Base-by-base conservation (phyloP, 2,113 vertebrate genomes). In the Sminthopsis crassicaudata region DNA sequence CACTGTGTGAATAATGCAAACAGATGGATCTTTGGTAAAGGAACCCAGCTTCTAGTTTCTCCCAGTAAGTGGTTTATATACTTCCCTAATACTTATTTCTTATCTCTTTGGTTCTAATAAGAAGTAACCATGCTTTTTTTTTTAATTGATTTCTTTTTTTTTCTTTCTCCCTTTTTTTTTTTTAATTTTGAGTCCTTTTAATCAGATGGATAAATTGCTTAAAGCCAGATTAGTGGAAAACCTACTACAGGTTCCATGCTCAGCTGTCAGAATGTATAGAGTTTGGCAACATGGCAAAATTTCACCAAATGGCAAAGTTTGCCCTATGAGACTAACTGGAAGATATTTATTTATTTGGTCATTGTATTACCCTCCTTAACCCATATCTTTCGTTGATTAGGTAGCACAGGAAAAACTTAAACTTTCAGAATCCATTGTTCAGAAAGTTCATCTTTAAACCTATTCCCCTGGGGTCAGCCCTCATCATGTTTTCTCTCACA, bases 1-100 rank as follows among this genome's bases (percentile, higher is more conserved):
- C 96, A 97, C 94, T 91, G 98, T 97, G 97, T 52, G 46, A 90
- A 94, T 94, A 91, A 0, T 19, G 0, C 23, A 26, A 9, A 91
- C 92, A 96, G 60, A 50, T 1, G 51, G 48, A 23, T n/a, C 96
- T 97, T 98, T 95, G 98, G 97, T 93, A 97, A 95, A 94, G 97
- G 98, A 51, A 98, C 95, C 36, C 93, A 24, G 25, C 96, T 98
- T 95, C 95, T 42, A 42, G 90, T 98, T 95, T 95, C 96, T 24
- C 96, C 96, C 10, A 67, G 97, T 98, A 97, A 98, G 97, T 98
- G 42, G 0, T 51, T 94, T 25, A 11, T 89, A 51, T 90, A 42
- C 42, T 89, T 95, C 97, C 96, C 91, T 76, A 46, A 92, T 27
- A 55, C 1, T 93, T 24, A 92, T 52, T 91, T 42, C 88, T 51